Evolutionary conservation across 2,797 vertebrate species (phyloP).

Genomic region (Mormyrops boulengeri): DNA sequence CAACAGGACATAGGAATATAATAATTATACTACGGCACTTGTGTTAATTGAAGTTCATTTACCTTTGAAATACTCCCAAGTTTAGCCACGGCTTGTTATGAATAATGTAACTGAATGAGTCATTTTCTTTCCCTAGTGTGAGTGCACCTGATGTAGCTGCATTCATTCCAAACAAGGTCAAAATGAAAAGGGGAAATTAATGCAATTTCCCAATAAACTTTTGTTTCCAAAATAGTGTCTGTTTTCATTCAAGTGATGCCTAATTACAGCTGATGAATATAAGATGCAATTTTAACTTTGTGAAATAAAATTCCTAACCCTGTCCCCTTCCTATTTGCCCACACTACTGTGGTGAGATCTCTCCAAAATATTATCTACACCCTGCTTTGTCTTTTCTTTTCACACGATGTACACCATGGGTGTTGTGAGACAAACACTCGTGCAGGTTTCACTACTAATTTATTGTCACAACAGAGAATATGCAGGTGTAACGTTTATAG

Average conservation of each 20-base stretch:
- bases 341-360: background rate
- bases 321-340: background rate
- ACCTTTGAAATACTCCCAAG: background rate
- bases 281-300: background rate
- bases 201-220: background rate
- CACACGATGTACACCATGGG: background rate
- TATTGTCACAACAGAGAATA: background rate
- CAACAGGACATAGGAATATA: background rate
- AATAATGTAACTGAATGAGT: background rate
- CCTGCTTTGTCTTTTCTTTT: background rate
- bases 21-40: background rate
- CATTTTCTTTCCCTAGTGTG: background rate
- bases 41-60: constrained; percentile 2
- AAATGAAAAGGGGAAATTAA: background rate
- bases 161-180: constrained; percentile 1
- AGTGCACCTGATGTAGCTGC: background rate
- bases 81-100: background rate
- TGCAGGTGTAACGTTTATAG: background rate
- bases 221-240: background rate
- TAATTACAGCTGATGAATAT: background rate
- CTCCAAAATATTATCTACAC: background rate
- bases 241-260: background rate
- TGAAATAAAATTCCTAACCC: background rate
- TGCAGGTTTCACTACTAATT: background rate
- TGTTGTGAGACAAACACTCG: background rate